phyloP scores from a whole-genome alignment of 92 coral and sea anemone genomes.

The Scolanthus callimorphus region DNA sequence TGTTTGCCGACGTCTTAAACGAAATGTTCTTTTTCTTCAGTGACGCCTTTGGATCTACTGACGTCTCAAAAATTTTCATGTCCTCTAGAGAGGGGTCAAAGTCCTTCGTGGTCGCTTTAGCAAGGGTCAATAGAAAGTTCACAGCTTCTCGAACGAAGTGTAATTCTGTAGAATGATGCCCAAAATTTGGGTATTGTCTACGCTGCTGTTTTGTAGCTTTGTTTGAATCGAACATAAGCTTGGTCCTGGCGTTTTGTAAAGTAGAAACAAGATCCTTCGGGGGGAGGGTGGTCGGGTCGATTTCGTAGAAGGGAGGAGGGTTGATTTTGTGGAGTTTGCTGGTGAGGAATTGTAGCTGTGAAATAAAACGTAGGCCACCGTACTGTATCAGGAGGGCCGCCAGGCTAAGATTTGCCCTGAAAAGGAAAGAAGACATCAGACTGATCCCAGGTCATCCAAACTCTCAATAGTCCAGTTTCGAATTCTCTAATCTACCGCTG shows the following conservation, averaged over 20 bases:
- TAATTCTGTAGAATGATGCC: slow-evolving; percentile 49
- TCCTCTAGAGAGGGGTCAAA: slow-evolving; percentile 66
- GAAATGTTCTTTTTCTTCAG: slow-evolving; percentile 39
- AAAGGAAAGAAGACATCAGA: too few relatives aligned
- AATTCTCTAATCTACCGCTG: too few relatives aligned
- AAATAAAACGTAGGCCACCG: slow-evolving; percentile 57
- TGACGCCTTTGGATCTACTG: slow-evolving; percentile 2
- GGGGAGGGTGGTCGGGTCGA: slow-evolving; percentile 71
- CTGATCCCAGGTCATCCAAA: too few relatives aligned
- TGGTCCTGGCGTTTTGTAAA: slow-evolving; percentile 40
- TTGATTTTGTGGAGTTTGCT: slow-evolving; percentile 54
- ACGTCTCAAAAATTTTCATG: slow-evolving; percentile 28
- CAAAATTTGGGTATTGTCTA: slow-evolving; percentile 38
- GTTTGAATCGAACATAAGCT: slow-evolving; percentile 28
- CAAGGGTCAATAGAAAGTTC: slow-evolving; percentile 34
- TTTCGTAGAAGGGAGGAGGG: slow-evolving; percentile 59
- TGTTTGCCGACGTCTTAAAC: slow-evolving; percentile 53
- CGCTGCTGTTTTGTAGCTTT: slow-evolving; percentile 9
- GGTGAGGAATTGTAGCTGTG: slow-evolving; percentile 54
- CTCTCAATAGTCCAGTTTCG: too few relatives aligned
- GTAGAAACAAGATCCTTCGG: slow-evolving; percentile 55
- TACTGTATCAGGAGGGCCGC: slow-evolving; percentile 58
- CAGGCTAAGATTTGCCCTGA: slow-evolving; percentile 26
- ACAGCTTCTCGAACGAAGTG: slow-evolving; percentile 53
- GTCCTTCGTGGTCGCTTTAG: slow-evolving; percentile 46